Conservation (phyloP, 2,797 vertebrate genomes). For the Pseudomugil tenellus region DNA sequence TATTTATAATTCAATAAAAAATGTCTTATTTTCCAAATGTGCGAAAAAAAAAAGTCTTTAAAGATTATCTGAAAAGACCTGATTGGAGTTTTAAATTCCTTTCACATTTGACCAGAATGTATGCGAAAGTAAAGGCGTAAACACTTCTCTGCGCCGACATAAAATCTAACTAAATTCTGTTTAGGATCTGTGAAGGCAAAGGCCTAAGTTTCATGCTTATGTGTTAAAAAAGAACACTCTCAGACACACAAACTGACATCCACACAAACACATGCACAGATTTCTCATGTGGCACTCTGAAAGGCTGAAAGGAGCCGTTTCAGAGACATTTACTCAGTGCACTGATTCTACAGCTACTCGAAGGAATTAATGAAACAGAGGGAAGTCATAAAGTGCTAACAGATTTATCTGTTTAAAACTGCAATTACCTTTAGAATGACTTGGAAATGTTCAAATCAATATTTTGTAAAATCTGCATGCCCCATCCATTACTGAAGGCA, state of each 20-base stretch:
- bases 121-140: background rate
- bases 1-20: slow-evolving; percentile 1
- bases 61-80: background rate
- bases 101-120: slow-evolving; percentile 1
- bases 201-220: slow-evolving; percentile 1
- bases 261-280: slow-evolving; percentile 22
- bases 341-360: slow-evolving; percentile 24
- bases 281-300: slow-evolving; percentile 25
- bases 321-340: slow-evolving; percentile 30
- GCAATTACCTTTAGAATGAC: slow-evolving; percentile 46
- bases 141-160: background rate
- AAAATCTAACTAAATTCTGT: background rate
- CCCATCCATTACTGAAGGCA: slow-evolving; percentile 51
- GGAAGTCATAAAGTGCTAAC: slow-evolving; percentile 31
- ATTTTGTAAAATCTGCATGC: slow-evolving; percentile 52
- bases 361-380: slow-evolving; percentile 31
- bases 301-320: slow-evolving; percentile 42
- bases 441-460: slow-evolving; percentile 43
- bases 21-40: background rate
- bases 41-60: background rate
- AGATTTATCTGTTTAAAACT: slow-evolving; percentile 46
- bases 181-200: background rate
- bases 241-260: slow-evolving; percentile 24
- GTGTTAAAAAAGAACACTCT: slow-evolving; percentile 3
- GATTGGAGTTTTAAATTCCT: background rate